Evolutionary conservation across 2,888 invertebrate species (phyloP), one percentile per base, ranked within the genome.

Genomic region (Clepsis dumicolana): DNA sequence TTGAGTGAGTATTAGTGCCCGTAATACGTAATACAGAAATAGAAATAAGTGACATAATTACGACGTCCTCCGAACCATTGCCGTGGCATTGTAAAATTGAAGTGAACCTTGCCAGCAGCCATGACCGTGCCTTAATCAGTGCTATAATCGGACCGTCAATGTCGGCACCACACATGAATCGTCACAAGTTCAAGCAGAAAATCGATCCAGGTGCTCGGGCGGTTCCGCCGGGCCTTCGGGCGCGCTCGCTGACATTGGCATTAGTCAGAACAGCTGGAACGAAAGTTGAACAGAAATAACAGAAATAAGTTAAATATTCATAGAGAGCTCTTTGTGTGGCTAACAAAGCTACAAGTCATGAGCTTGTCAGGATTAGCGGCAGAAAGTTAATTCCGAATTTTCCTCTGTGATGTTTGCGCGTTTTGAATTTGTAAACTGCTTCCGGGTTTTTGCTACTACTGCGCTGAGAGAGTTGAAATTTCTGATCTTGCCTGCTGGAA

Each of bases 151-250:
- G 71, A 72, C 72, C 73, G 12, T 75, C 81, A 83, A 82, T 82
- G 80, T 70, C 74, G 74, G 61, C 72, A 27, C 71, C 78, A 73
- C 73, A 80, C 77, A 77, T 79, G 78, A 81, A 78, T 78, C 72
- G 77, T 63, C 72, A 75, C 83, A 86, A 86, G 88, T 87, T 90
- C 85, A 88, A 84, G 83, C 77, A 80, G 80, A 83, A 83, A 83
- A 89, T 90, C 89, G 89, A 89, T 90, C 78, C 79, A 82, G 79
- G 77, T 77, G 71, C 65, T 86, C 87, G 85, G 75, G 61, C 64
- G 54, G 52, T 71, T 76, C 74, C 88, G 86, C 35, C 70, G 59
- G 59, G 27, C 54, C 56, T 70, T 87, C 83, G 85, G 81, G 59
- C 38, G 21, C 44, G 68, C 72, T 68, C 80, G 81, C 74, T 80